Evolutionary conservation across 1,140 invertebrate genomes (phyloP).

Genomic region (Plectus sambesii): DNA sequence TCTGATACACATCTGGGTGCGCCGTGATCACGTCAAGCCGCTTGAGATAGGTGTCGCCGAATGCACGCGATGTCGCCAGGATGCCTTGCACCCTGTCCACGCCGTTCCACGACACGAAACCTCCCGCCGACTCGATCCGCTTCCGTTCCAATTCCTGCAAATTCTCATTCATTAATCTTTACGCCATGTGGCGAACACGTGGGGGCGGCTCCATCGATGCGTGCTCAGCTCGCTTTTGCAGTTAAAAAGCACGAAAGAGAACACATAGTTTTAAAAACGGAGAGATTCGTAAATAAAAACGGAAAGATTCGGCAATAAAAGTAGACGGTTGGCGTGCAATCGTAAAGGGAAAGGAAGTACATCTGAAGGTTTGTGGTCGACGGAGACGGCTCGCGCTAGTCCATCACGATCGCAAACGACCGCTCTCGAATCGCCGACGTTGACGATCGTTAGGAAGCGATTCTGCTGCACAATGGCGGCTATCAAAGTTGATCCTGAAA

Average conservation of each 20-base stretch:
- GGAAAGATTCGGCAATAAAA: not conserved
- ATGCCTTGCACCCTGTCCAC: slow-evolving; percentile 93
- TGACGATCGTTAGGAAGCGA: slow-evolving; percentile 68
- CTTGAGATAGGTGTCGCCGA: slow-evolving; percentile 84
- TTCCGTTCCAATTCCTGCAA: slow-evolving; percentile 66
- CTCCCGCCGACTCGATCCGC: slow-evolving; percentile 77
- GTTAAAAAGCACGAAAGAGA: too few species aligned
- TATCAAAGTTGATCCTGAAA: slow-evolving; percentile 72
- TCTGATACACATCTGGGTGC: slow-evolving; percentile 86
- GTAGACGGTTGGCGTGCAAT: slow-evolving; percentile 3
- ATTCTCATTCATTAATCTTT: slow-evolving; percentile 23
- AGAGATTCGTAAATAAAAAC: too few species aligned
- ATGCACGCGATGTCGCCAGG: slow-evolving; percentile 67
- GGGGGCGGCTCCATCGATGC: not conserved
- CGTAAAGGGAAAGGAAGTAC: slow-evolving; percentile 50
- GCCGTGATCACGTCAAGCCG: slow-evolving; percentile 82
- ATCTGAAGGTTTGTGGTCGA: slow-evolving; percentile 90
- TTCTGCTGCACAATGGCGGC: slow-evolving; percentile 71
- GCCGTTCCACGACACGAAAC: slow-evolving; percentile 83
- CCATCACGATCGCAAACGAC: slow-evolving; percentile 82
- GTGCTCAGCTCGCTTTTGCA: too few species aligned
- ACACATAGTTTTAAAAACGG: too few species aligned
- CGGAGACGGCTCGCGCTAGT: slow-evolving; percentile 76
- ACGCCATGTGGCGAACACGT: not conserved
- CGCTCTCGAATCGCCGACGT: slow-evolving; percentile 86